Base-by-base conservation (phyloP, 2,113 vertebrate species). In the Crypturellus undulatus region DNA sequence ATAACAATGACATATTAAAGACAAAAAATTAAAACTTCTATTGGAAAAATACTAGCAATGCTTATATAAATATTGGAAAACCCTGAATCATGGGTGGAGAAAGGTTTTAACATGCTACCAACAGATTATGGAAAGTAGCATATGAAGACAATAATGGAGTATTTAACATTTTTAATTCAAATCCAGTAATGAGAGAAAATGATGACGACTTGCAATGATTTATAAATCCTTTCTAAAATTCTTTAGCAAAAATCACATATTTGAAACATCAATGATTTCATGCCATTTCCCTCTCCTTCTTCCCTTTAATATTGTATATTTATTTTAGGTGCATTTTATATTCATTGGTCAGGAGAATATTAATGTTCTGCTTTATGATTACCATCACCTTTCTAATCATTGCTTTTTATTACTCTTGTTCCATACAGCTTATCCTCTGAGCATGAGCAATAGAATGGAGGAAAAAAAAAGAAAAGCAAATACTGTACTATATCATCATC, bases 401-500 rank as follows among this genome's bases (percentile, higher is more conserved):
- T 88, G 87, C 89, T 96, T 97, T 97, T 97, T 97, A 97, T 97
- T 98, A 92, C 97, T 97, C 94, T 96, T 98, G 90, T 92, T 97
- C 86, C 78, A 84, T 82, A 91, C 90, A 92, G 95, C 92, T 94
- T 93, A 97, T 92, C 89, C 2, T 76, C 96, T 0, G 40, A 96
- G 95, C 93, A 97, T 62, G 89, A 97, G 97, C 97, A 96, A 95
- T 89, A 89, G 96, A 97, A 96, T 26, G 24, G 83, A 70, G 89
- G 21, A 43, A 43, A 64, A 69, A 6, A 38, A 89, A 95, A 95
- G 92, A 95, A 97, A 97, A 97, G 96, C 96, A 97, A 98, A 97
- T 96, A 97, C 96, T 97, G 95, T 97, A 95, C 97, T 98, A 97
- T 97, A 97, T 97, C 96, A 93, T 96, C 94, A 95, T 98, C 98